phyloP scores from a whole-genome alignment of 2,113 vertebrate species.

The Clarias magur region DNA sequence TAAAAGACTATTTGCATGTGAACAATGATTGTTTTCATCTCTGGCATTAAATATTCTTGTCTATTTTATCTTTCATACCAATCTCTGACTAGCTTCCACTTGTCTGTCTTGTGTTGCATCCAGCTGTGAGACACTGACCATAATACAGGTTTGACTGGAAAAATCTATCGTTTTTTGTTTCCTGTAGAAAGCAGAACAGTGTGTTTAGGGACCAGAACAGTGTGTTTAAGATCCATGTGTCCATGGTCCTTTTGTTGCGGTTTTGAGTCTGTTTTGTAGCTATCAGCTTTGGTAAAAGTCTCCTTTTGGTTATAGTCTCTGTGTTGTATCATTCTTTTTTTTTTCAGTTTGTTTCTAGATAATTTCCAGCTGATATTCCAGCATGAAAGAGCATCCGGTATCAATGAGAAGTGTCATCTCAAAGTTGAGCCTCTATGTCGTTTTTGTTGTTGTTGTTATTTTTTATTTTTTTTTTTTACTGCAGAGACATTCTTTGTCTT shows the following conservation, averaged over 20 bases:
- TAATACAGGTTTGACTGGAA: constrained; percentile 13
- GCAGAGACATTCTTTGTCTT: constrained; percentile 27
- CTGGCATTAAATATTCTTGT: background rate
- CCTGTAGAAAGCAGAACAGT: background rate
- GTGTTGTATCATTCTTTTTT: background rate
- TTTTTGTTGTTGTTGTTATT: background rate
- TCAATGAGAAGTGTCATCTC: background rate
- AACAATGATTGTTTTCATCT: background rate
- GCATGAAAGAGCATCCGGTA: background rate
- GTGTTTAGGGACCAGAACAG: background rate
- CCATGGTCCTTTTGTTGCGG: background rate
- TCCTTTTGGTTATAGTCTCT: background rate
- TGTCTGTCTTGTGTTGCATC: background rate
- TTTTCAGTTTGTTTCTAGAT: background rate
- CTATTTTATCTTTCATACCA: background rate
- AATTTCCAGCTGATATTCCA: background rate
- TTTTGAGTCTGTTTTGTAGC: background rate
- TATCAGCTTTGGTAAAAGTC: background rate
- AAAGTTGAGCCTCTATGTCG: background rate
- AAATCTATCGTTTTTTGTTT: constrained; percentile 3
- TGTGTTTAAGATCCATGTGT: background rate
- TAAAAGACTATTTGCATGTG: background rate
- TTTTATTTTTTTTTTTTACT: constrained; percentile 15
- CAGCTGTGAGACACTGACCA: constrained; percentile 20
- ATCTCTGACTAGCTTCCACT: background rate